Evolutionary conservation across 2,888 invertebrate species (phyloP).

Genomic region (Drosophila neotestacea): DNA sequence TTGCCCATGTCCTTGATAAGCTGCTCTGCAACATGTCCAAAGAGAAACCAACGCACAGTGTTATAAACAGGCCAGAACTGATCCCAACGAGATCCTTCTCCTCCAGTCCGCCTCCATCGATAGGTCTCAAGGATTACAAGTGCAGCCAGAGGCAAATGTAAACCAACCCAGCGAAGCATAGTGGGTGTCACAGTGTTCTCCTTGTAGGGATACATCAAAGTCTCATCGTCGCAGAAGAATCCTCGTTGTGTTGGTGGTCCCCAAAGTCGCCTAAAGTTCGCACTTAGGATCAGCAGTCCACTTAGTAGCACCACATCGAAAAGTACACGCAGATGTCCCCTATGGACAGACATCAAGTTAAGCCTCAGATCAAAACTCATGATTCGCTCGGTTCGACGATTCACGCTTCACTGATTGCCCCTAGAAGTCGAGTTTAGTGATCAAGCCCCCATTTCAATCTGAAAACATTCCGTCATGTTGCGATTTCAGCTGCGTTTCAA

Average conservation of each 20-base stretch:
- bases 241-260: constrained; percentile 60
- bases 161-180: constrained; percentile 42
- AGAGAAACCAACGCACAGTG: constrained; percentile 60
- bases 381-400: constrained; percentile 36
- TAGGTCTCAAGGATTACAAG: constrained; percentile 50
- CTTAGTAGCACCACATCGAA: constrained; percentile 45
- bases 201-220: constrained; percentile 72
- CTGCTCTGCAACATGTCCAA: constrained; percentile 49
- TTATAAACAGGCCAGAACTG: constrained; percentile 43
- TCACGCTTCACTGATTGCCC: constrained; percentile 48
- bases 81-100: not conserved
- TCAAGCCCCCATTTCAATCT: constrained; percentile 16
- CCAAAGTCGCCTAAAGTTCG: constrained; percentile 38
- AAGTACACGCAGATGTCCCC: constrained; percentile 28
- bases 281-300: constrained; percentile 29
- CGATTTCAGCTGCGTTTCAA: constrained; percentile 10
- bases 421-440: constrained; percentile 6
- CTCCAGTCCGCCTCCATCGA: not conserved
- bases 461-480: not conserved
- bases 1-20: constrained; percentile 67
- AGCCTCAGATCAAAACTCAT: constrained; percentile 50
- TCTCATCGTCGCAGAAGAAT: constrained; percentile 74
- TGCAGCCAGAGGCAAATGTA: constrained; percentile 54
- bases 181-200: constrained; percentile 53
- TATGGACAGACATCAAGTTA: not conserved